Conservation (phyloP, 2,113 vertebrate species). For the Paraplagusia blochii region DNA sequence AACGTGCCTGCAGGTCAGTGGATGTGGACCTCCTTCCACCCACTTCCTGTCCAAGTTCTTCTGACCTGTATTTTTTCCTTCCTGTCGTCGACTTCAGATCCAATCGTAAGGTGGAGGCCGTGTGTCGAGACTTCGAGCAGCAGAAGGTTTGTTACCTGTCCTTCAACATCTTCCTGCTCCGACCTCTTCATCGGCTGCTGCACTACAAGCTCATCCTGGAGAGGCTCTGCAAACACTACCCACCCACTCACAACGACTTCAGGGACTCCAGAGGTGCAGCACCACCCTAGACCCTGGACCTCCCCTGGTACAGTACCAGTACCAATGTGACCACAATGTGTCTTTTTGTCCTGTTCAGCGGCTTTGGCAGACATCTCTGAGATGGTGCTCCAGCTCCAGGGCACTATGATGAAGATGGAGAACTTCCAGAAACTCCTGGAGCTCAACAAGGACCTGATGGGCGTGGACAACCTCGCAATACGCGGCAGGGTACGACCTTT, state of each 20-base stretch:
- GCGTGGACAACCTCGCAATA: constrained; percentile 85
- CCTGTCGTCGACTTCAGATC: constrained; percentile 66
- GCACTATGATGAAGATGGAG: constrained; percentile 96
- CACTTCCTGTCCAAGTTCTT: no score
- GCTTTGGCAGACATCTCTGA: constrained; percentile 91
- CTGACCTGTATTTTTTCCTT: no score
- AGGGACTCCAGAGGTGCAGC: constrained; percentile 87
- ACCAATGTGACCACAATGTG: no score
- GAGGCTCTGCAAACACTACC: constrained; percentile 92
- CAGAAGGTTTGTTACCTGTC: constrained; percentile 96
- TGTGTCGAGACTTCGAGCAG: constrained; percentile 91
- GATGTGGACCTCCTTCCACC: neutral
- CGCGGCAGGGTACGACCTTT: constrained; percentile 81
- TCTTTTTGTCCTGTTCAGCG: constrained; percentile 66
- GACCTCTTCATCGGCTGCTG: constrained; percentile 92
- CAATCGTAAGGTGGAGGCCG: constrained; percentile 77
- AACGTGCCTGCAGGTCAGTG: constrained; percentile 76
- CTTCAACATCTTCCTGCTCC: constrained; percentile 92
- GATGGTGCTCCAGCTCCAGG: constrained; percentile 88
- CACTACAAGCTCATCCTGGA: constrained; percentile 98
- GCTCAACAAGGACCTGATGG: constrained; percentile 92
- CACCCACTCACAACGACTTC: constrained; percentile 86
- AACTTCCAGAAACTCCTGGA: constrained; percentile 97
- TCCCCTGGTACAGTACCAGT: no score
- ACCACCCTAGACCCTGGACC: neutral